A percentile compares a stretch with the other conserved stretches of the same genome.
These are phyloP conservation scores for Mayetiola destructor DNA, from an alignment of 2,888 invertebrate genomes.

Conservation along the genomic window DNA sequence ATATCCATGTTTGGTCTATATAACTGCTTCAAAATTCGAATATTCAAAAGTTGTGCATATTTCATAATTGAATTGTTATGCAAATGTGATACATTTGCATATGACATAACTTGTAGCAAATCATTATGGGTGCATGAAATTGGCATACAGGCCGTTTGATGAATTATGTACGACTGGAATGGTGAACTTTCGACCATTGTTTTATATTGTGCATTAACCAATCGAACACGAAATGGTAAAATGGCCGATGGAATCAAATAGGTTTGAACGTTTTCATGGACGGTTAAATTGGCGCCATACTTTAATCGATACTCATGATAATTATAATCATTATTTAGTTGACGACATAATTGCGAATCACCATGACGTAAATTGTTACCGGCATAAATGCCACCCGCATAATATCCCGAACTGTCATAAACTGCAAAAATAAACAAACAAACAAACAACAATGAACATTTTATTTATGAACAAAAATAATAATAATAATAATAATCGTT, in stretches of 20 bases:
- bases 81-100: slow-evolving; percentile 20
- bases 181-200: slow-evolving; percentile 9
- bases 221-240: slow-evolving; percentile 25
- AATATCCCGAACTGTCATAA: slow-evolving; percentile 53
- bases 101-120: slow-evolving; percentile 24
- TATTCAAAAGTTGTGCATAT: slow-evolving; percentile 24
- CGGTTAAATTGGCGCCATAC: neutral
- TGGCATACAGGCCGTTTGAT: slow-evolving; percentile 27
- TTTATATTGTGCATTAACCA: slow-evolving; percentile 23
- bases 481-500: too few relatives aligned
- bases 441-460: neutral
- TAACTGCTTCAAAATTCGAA: slow-evolving; percentile 22
- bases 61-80: slow-evolving; percentile 24
- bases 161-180: slow-evolving; percentile 22
- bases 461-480: too few relatives aligned
- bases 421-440: slow-evolving; percentile 29
- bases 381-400: slow-evolving; percentile 58
- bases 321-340: slow-evolving; percentile 19
- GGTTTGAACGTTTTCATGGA: neutral
- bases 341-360: slow-evolving; percentile 24
- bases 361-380: slow-evolving; percentile 61
- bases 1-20: slow-evolving; percentile 24
- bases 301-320: neutral
- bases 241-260: neutral
- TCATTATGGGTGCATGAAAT: slow-evolving; percentile 24